phyloP scores from a whole-genome alignment of 2,113 vertebrate genomes.

The Cephalophus harveyi region DNA sequence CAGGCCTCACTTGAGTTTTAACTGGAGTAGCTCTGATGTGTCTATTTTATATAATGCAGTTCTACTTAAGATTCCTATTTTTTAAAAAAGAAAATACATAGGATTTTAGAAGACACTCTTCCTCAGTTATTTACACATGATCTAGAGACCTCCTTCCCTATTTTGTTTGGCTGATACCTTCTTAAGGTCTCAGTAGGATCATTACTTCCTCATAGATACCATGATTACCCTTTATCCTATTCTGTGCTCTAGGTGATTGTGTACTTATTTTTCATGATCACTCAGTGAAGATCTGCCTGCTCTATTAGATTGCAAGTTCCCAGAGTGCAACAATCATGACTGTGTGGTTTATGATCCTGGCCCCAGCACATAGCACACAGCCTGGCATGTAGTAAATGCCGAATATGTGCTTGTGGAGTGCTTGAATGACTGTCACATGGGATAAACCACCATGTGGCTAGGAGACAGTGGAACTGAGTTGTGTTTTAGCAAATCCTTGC shows the following conservation, averaged over 20 bases:
- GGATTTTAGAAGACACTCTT: neutral
- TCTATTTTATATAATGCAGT: neutral
- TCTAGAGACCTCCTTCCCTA: neutral
- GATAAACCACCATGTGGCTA: neutral
- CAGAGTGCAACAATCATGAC: neutral
- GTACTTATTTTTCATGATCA: neutral
- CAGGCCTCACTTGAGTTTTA: neutral
- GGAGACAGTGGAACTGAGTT: neutral
- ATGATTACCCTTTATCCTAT: neutral
- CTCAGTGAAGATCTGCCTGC: neutral
- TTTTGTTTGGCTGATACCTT: neutral
- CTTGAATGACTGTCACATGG: neutral
- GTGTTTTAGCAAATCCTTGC: neutral
- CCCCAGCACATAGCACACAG: neutral
- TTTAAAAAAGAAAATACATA: neutral
- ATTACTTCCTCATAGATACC: neutral
- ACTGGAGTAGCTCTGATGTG: neutral
- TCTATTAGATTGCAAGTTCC: neutral
- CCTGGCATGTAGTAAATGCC: neutral
- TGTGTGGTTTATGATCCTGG: neutral
- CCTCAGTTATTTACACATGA: neutral
- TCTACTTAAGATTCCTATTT: neutral
- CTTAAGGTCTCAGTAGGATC: neutral
- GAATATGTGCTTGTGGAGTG: neutral
- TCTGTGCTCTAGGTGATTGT: neutral